Evolutionary conservation across 2,113 vertebrate genomes (phyloP), one percentile per base, ranked within the genome.

Genomic region (Aepyceros melampus): DNA sequence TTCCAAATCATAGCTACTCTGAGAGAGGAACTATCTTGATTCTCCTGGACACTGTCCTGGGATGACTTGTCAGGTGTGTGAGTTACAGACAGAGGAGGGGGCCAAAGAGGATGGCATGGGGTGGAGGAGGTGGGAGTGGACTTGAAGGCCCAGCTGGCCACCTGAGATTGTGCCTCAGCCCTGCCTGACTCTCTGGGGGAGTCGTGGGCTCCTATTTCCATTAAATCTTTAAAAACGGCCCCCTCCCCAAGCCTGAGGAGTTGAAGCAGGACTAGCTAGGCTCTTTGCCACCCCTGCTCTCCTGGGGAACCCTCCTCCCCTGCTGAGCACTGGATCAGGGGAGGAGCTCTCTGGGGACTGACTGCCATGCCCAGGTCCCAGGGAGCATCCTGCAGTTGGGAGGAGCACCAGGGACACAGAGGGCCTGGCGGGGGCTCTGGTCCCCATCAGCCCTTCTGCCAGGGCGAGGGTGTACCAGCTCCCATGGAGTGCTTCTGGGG

Each of bases 61-160:
- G 27, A 25, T 55, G 25, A n/a, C 17, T 67, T 12, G 16, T 33
- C 23, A 45, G 51, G 55, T 33, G 8, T 45, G 47, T 64, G 71
- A 45, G 31, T 53, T 40, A 13, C 13, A 67, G 89, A 49, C 71
- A n/a, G 78, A 47, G 36, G 60, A 29, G 3, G 45, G 43, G 25
- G 25, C 0, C 9, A 7, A 45, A 21, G 67, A 25, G 78, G 53
- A 36, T 43, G 29, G 7, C 4, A 1, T 36, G 40, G 8, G 56
- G 19, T 5, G 1, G 58, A 4, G 21, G 2, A 3, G 36, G 6
- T 14, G 21, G 25, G 1, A 25, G 10, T n/a, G n/a, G 19, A 15
- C n/a, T 3, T 43, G 78, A 71, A 58, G 53, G 7, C 29, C 79
- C 8, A n/a, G 67, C 14, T 9, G 5, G 51, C 45, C 36, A 15